Conservation (phyloP, 2,797 vertebrate genomes). For the Rhinella marina region DNA sequence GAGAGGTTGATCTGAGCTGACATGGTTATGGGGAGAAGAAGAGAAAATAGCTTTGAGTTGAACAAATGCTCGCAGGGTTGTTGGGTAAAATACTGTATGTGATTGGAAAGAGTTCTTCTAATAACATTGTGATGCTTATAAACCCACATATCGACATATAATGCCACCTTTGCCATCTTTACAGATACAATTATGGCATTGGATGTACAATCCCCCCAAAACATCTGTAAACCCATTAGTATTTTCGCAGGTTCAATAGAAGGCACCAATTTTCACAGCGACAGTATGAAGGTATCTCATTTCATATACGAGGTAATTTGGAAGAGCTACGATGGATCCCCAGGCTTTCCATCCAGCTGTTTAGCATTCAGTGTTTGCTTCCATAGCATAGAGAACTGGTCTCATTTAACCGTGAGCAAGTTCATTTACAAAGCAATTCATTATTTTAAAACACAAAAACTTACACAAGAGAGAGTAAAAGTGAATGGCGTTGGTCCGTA, state of each 20-base stretch:
- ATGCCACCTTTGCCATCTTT: neutral
- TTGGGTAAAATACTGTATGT: neutral
- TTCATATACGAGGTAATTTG: neutral
- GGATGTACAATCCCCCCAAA: neutral
- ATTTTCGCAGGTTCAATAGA: neutral
- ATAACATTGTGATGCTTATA: too few relatives aligned
- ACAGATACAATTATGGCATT: neutral
- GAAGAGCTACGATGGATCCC: neutral
- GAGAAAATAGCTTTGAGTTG: neutral
- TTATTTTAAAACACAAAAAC: slow-evolving; percentile 12
- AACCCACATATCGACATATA: too few relatives aligned
- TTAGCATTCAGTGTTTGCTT: slow-evolving; percentile 24
- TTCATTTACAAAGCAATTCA: slow-evolving; percentile 31
- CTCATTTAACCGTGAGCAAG: slow-evolving; percentile 13
- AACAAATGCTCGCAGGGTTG: neutral
- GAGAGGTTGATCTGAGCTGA: neutral
- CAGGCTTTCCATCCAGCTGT: slow-evolving; percentile 28
- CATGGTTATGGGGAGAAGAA: neutral
- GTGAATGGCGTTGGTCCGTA: neutral
- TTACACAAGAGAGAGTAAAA: slow-evolving; percentile 18
- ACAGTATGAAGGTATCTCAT: neutral
- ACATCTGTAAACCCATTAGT: neutral
- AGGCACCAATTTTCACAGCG: neutral
- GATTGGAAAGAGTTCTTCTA: too few relatives aligned
- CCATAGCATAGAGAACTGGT: slow-evolving; percentile 12